Base-by-base conservation (phyloP, 2,797 vertebrate species). In the Myoxocephalus aenaeus region DNA sequence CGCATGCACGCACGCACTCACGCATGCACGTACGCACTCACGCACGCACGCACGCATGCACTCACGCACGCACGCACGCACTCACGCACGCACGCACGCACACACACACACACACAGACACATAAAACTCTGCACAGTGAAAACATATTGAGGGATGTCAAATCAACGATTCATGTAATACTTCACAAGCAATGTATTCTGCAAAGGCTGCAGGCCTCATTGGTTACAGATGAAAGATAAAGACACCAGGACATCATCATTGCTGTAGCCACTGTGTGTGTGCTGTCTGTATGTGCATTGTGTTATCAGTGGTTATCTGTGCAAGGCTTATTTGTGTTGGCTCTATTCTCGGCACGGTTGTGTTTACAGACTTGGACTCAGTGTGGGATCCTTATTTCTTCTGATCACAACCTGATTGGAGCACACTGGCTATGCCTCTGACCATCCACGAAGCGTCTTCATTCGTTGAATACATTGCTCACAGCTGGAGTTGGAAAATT, bases 371-470 rank as follows among this genome's bases (percentile, higher is more conserved):
- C 70, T 75, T 17, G 38, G 73, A 81, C 69, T 68, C 73, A 68
- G 25, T 65, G 65, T 87, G 72, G 87, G 79, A 88, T 86, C 76
- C 59, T 84, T 40, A 62, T 83, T 75, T 83, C 82, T 83, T 84
- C 78, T 90, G 88, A 92, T 90, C 87, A 84, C 76, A 73, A 68
- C 70, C 65, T 75, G 79, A 88, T 77, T 76, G 77, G 73, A 79
- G 68, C 79, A 58, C 62, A 62, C 79, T 79, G 58, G 50, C 79
- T 54, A 68, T 79, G 82, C 69, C 50, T 71, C 65, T 54, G 76
- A 69, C 64, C 65, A 53, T 85, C 79, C 57, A 70, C 81, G 82
- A 87, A 87, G 57, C 25, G 0, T 66, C 64, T 62, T 42, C 59
- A 62, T 62, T 22, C 2, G 44, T 34, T 50, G 7, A 58, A 62